Evolutionary conservation across 2,888 invertebrate genomes (phyloP).

Genomic region (Leucophora obtusa): DNA sequence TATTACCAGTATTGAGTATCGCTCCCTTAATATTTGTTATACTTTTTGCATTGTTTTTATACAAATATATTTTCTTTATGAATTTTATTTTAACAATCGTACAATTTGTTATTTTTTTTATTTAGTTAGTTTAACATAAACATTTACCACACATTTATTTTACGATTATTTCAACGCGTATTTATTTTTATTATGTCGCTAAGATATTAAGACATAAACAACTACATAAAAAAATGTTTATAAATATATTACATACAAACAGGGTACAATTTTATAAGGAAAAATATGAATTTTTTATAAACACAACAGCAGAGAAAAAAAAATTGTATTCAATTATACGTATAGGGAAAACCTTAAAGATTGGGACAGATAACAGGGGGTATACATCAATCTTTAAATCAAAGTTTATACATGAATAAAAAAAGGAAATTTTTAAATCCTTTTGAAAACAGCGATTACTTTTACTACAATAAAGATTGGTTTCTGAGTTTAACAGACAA

Average conservation of each 20-base stretch:
- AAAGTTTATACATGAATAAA: no score
- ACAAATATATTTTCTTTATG: neutral
- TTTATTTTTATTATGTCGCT: slow-evolving; percentile 63
- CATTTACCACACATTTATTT: slow-evolving; percentile 64
- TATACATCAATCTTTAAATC: no score
- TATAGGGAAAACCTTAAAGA: neutral
- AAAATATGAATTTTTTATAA: slow-evolving; percentile 25
- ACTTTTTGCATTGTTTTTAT: neutral
- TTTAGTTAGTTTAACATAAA: slow-evolving; percentile 48
- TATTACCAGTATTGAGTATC: neutral
- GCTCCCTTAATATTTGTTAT: neutral
- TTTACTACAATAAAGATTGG: no score
- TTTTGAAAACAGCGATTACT: no score
- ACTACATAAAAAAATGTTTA: slow-evolving; percentile 48
- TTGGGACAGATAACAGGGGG: no score
- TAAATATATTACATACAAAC: slow-evolving; percentile 51
- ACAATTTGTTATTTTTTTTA: slow-evolving; percentile 51
- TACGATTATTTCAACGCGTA: slow-evolving; percentile 63
- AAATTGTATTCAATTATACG: neutral
- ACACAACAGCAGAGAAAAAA: neutral
- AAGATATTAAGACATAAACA: slow-evolving; percentile 63
- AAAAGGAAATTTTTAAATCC: no score
- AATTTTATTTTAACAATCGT: slow-evolving; percentile 36
- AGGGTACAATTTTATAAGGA: neutral
- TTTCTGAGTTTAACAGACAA: no score